These are phyloP conservation scores for Carcina quercana DNA, from an alignment of 2,888 invertebrate genomes.

Conservation along the genomic window DNA sequence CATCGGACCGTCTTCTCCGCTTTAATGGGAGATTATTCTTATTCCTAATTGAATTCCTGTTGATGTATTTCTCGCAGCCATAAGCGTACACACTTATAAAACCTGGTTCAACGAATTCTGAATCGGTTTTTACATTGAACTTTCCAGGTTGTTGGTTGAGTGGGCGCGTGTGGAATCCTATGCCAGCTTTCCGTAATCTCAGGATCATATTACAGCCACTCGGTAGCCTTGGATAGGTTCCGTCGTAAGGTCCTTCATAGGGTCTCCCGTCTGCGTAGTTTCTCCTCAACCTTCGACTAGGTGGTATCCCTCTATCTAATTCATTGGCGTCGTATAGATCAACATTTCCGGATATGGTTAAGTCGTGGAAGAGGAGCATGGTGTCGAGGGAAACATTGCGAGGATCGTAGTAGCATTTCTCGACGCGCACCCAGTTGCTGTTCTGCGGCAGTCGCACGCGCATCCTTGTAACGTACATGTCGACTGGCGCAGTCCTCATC, in stretches of 20 bases:
- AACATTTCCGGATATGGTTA: slow-evolving; percentile 85
- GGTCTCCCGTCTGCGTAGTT: slow-evolving; percentile 55
- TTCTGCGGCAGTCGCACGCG: slow-evolving; percentile 79
- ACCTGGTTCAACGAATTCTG: slow-evolving; percentile 88
- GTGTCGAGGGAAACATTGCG: slow-evolving; percentile 83
- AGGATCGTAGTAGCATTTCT: slow-evolving; percentile 84
- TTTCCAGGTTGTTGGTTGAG: slow-evolving; percentile 79
- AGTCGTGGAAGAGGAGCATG: slow-evolving; percentile 83
- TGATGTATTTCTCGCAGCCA: slow-evolving; percentile 80
- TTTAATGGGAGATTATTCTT: slow-evolving; percentile 51
- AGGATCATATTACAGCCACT: slow-evolving; percentile 86
- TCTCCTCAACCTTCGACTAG: slow-evolving; percentile 39
- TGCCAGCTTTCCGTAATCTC: slow-evolving; percentile 83
- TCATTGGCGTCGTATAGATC: slow-evolving; percentile 71
- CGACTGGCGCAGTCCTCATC: slow-evolving; percentile 76
- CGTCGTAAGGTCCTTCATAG: slow-evolving; percentile 37
- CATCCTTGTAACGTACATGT: slow-evolving; percentile 82
- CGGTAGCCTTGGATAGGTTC: slow-evolving; percentile 31
- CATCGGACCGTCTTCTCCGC: slow-evolving; percentile 50
- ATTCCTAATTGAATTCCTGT: slow-evolving; percentile 53
- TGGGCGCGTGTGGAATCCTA: slow-evolving; percentile 84
- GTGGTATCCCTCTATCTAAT: slow-evolving; percentile 44
- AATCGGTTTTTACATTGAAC: slow-evolving; percentile 84
- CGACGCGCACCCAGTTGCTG: slow-evolving; percentile 81
- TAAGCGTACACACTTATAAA: slow-evolving; percentile 91